These are phyloP conservation scores for Forbesichthys agassizii DNA, from an alignment of 2,113 vertebrate genomes.

Conservation along the genomic window DNA sequence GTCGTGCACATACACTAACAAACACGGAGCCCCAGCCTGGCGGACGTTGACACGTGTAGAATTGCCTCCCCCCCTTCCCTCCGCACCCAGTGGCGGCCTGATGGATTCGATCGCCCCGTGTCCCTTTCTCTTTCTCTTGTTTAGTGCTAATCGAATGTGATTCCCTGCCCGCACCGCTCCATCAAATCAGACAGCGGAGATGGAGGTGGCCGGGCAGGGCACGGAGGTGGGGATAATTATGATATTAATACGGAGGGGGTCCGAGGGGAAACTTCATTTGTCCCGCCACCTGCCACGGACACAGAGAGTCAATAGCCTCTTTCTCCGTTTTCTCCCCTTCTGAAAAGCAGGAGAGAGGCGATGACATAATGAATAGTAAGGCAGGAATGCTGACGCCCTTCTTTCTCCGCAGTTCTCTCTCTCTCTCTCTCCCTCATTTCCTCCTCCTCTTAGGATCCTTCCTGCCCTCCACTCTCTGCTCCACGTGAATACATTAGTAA, in stretches of 20 bases:
- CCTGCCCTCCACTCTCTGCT: constrained; percentile 57
- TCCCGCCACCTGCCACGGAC: constrained; percentile 68
- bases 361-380: constrained; percentile 77
- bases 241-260: constrained; percentile 76
- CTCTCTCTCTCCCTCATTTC: constrained; percentile 58
- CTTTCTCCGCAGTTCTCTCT: constrained; percentile 72
- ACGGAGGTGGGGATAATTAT: constrained; percentile 76
- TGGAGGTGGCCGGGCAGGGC: constrained; percentile 62
- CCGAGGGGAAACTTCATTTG: constrained; percentile 76
- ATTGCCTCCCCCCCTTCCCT: constrained; percentile 26
- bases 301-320: constrained; percentile 76
- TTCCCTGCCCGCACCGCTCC: constrained; percentile 72
- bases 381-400: constrained; percentile 78
- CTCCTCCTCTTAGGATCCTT: constrained; percentile 54
- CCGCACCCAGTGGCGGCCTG: constrained; percentile 51
- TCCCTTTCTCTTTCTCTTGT: constrained; percentile 78
- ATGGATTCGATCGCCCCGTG: constrained; percentile 72
- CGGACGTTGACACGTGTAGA: constrained; percentile 19
- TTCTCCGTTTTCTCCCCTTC: constrained; percentile 61
- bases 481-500: constrained; percentile 74
- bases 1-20: constrained; percentile 11
- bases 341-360: constrained; percentile 62
- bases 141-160: constrained; percentile 81
- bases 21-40: constrained; percentile 9
- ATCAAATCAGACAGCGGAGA: constrained; percentile 70